phyloP scores from a whole-genome alignment of 2,888 invertebrate genomes.

The Crepidodera aurea region DNA sequence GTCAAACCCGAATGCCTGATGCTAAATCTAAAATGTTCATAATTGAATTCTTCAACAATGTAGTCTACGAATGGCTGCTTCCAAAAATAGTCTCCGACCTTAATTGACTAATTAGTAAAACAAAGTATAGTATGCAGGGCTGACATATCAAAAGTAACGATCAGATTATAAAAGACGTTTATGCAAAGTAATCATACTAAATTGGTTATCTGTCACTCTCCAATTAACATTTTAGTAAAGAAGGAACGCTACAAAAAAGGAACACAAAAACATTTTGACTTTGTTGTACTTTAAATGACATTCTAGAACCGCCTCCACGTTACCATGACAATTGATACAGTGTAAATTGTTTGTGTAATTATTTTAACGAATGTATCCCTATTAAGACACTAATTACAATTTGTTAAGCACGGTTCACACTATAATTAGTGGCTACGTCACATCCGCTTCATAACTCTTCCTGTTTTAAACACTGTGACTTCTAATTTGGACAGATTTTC shows the following conservation, averaged over 20 bases:
- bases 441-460: constrained; percentile 58
- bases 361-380: constrained; percentile 63
- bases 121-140: constrained; percentile 18
- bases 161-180: constrained; percentile 25
- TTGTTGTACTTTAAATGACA: constrained; percentile 26
- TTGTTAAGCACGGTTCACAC: constrained; percentile 61
- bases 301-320: constrained; percentile 53
- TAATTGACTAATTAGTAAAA: constrained; percentile 27
- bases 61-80: constrained; percentile 4
- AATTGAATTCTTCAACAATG: too few species aligned
- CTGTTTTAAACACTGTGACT: constrained; percentile 53
- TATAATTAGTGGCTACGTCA: constrained; percentile 60
- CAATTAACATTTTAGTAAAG: constrained; percentile 17
- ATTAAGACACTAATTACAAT: constrained; percentile 62
- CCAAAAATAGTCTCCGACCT: constrained; percentile 2
- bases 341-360: constrained; percentile 61
- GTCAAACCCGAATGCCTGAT: too few species aligned
- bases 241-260: constrained; percentile 4
- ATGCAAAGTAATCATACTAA: constrained; percentile 49
- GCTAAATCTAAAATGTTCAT: too few species aligned
- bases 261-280: constrained; percentile 25
- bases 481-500: constrained; percentile 55
- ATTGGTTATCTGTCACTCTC: constrained; percentile 51
- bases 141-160: constrained; percentile 21
- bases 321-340: constrained; percentile 54